Percentiles rank a stretch among this genome's conserved stretches.
These are phyloP conservation scores for Ganaspis sp. DNA, from an alignment of 1,140 invertebrate genomes.

Conservation along the genomic window DNA sequence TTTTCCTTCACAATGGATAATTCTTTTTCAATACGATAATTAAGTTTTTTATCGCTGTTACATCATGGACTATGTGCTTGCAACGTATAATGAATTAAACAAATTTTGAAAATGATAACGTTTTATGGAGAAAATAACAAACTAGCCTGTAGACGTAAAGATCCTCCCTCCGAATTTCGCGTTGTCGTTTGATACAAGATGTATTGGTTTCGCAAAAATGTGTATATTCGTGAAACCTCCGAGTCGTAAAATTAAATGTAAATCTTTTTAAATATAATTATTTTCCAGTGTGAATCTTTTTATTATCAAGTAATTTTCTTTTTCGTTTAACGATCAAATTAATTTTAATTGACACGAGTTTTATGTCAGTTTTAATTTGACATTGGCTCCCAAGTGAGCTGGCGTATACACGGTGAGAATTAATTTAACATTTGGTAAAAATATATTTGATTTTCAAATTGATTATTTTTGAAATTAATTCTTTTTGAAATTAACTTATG, in stretches of 20 bases:
- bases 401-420: no score
- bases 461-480: no score
- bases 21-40: constrained; percentile 55
- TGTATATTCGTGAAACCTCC: not conserved
- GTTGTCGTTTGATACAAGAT: constrained; percentile 69
- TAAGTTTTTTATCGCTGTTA: constrained; percentile 69
- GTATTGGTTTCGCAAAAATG: constrained; percentile 61
- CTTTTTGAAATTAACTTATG: no score
- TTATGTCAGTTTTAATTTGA: no score
- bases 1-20: constrained; percentile 69
- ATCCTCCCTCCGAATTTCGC: constrained; percentile 33
- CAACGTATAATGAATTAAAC: constrained; percentile 40
- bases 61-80: constrained; percentile 42
- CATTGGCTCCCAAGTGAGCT: no score
- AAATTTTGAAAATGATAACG: constrained; percentile 13
- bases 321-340: no score
- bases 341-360: no score
- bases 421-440: no score
- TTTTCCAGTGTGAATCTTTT: no score
- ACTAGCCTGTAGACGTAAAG: constrained; percentile 11
- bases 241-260: not conserved
- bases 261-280: not conserved
- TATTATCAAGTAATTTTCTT: no score
- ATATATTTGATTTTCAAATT: no score
- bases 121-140: not conserved